These are phyloP conservation scores for Paragorgia papillata DNA, from an alignment of 92 coral and sea anemone species.

Conservation along the genomic window DNA sequence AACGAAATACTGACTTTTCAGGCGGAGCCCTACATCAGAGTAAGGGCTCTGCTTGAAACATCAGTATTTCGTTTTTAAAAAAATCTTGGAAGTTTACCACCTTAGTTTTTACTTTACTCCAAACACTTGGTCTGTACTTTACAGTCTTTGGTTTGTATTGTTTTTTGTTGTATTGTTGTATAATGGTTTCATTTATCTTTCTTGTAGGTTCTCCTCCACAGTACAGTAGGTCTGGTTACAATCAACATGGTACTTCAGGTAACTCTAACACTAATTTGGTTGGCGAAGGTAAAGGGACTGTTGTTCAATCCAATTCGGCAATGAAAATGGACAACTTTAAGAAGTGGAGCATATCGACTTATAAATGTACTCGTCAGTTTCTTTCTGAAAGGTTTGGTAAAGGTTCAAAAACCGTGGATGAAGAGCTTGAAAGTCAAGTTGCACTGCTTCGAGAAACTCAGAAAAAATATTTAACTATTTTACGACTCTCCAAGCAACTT, in stretches of 20 bases:
- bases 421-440: conserved; percentile 90
- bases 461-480: conserved; percentile 70
- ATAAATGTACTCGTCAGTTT: conserved; percentile 92
- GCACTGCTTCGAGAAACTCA: conserved; percentile 86
- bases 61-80: too few relatives aligned
- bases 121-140: too few relatives aligned
- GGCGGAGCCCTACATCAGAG: too few relatives aligned
- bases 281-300: conserved; percentile 48
- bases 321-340: conserved; percentile 83
- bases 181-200: too few relatives aligned
- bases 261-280: conserved; percentile 48
- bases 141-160: too few relatives aligned
- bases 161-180: too few relatives aligned
- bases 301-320: conserved; percentile 70
- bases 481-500: conserved; percentile 86
- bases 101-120: too few relatives aligned
- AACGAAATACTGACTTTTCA: too few relatives aligned
- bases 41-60: too few relatives aligned
- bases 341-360: conserved; percentile 97
- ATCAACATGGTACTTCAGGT: conserved; percentile 33
- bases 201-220: conserved; percentile 29
- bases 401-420: conserved; percentile 94
- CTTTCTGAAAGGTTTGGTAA: conserved; percentile 96
- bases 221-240: conserved; percentile 36
- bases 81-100: too few relatives aligned